Percentiles rank a stretch among this genome's conserved stretches.
These are phyloP conservation scores for Falco cherrug DNA, from an alignment of 2,797 vertebrate species.

Conservation along the genomic window DNA sequence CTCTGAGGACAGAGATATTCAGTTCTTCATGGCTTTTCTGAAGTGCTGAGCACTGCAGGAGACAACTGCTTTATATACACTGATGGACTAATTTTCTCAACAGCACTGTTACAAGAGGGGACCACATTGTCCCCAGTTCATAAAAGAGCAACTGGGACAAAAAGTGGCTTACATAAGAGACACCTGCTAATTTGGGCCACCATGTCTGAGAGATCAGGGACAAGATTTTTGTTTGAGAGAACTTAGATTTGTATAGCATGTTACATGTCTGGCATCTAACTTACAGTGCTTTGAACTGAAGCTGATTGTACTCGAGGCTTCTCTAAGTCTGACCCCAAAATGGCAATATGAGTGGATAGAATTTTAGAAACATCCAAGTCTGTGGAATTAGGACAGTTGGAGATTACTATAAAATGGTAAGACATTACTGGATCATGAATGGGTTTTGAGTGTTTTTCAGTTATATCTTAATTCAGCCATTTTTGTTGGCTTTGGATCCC, in stretches of 20 bases:
- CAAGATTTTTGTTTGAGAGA: not conserved
- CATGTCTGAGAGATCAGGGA: not conserved
- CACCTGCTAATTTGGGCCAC: not conserved
- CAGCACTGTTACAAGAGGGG: not conserved
- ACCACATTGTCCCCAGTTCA: not conserved
- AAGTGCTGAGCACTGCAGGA: constrained; percentile 40
- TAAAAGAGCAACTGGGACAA: not conserved
- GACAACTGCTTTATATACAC: constrained; percentile 11
- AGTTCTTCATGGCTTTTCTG: constrained; percentile 26
- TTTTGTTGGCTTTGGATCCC: not conserved
- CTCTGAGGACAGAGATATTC: constrained; percentile 40
- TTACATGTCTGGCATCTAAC: not conserved
- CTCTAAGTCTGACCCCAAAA: not conserved
- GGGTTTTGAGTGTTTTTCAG: not conserved
- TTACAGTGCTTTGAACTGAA: not conserved
- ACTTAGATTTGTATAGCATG: not conserved
- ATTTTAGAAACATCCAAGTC: not conserved
- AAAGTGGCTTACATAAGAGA: not conserved
- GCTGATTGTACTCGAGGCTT: not conserved
- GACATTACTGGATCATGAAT: not conserved
- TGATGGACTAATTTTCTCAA: constrained; percentile 44
- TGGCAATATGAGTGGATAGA: not conserved
- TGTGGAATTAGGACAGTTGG: not conserved
- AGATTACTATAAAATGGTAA: not conserved
- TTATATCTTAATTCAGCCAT: not conserved